Conservation (phyloP, 2,888 invertebrate genomes). For the Euplagia quadripunctaria region DNA sequence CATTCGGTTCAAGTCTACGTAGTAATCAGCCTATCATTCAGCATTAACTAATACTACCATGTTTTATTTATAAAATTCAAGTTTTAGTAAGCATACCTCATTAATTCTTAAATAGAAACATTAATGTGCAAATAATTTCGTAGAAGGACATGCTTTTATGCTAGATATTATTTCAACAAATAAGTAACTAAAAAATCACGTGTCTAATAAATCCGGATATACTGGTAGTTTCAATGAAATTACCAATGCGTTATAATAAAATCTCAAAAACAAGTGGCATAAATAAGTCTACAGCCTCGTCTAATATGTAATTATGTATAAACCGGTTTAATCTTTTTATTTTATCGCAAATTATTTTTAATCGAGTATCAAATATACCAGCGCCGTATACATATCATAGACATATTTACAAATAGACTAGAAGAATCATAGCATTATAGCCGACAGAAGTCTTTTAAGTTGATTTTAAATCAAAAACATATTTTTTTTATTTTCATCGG, state of each 20-base stretch:
- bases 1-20: too few species aligned
- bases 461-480: not conserved
- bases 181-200: not conserved
- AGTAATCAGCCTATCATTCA: too few species aligned
- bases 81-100: too few species aligned
- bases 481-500: too few species aligned
- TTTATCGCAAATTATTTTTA: conserved; percentile 7
- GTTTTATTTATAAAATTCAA: too few species aligned
- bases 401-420: conserved; percentile 1
- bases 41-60: too few species aligned
- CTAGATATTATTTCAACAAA: not conserved
- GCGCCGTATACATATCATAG: conserved; percentile 6
- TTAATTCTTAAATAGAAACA: too few species aligned
- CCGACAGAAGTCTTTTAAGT: not conserved
- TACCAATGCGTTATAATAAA: not conserved
- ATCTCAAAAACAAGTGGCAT: not conserved
- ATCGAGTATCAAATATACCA: conserved; percentile 43
- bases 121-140: not conserved
- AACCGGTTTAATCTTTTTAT: conserved; percentile 8
- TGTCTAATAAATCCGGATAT: conserved; percentile 3
- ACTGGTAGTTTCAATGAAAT: not conserved
- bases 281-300: not conserved
- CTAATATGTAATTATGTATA: conserved; percentile 7
- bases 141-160: not conserved
- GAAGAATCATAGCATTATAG: not conserved